Evolutionary conservation across 2,113 vertebrate genomes (phyloP).

Genomic region (Halcyon malimbica): DNA sequence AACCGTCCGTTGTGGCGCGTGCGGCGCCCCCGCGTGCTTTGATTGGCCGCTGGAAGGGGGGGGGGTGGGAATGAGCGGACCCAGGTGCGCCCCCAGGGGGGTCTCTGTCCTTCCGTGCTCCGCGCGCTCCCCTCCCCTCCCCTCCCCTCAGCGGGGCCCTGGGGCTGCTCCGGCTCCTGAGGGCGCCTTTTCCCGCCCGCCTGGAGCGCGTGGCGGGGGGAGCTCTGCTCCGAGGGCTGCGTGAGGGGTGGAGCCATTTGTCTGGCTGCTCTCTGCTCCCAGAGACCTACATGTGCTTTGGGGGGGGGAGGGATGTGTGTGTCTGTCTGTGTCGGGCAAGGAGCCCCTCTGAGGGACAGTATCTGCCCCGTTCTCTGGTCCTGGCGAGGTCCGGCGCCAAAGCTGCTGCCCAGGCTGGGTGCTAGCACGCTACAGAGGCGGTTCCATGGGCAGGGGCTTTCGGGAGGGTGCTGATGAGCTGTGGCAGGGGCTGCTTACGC

Average conservation of each 20-base stretch:
- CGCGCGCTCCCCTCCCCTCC: no score
- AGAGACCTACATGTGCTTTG: rapidly evolving
- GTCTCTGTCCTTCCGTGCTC: no score
- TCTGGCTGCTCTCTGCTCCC: rapidly evolving
- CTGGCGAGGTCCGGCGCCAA: background rate
- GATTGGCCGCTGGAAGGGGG: background rate
- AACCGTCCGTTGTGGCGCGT: no score
- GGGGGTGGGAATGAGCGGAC: background rate
- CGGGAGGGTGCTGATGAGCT: background rate
- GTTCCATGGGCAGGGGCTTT: background rate
- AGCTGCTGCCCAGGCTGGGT: background rate
- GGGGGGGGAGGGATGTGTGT: background rate
- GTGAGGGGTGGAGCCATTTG: rapidly evolving
- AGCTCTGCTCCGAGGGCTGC: no score
- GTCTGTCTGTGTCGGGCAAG: background rate
- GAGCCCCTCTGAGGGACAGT: background rate
- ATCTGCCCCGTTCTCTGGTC: background rate
- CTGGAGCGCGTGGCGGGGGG: no score
- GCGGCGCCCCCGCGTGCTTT: background rate
- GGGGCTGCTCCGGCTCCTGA: no score
- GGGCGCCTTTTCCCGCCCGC: no score
- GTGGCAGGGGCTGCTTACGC: background rate
- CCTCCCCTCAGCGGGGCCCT: no score
- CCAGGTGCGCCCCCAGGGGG: no score
- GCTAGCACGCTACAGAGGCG: rapidly evolving